Percentiles rank a stretch among this genome's conserved stretches.
These are phyloP conservation scores for Cynopterus brachyotis DNA, from an alignment of 2,113 vertebrate species.

Conservation along the genomic window DNA sequence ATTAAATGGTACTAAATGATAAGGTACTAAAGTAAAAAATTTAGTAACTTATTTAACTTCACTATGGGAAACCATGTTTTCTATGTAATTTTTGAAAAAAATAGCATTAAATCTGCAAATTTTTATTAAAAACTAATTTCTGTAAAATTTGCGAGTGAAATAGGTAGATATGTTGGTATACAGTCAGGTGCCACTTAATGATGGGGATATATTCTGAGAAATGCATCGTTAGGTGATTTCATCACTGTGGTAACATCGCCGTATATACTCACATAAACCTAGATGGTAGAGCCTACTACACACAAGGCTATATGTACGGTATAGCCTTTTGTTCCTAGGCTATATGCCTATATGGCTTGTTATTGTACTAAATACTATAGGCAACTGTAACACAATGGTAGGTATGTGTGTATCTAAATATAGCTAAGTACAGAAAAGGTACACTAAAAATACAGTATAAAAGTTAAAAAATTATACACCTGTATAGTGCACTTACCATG, in stretches of 20 bases:
- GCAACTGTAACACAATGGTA: background rate
- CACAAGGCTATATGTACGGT: background rate
- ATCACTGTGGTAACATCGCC: background rate
- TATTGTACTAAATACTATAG: background rate
- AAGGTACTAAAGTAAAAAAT: background rate
- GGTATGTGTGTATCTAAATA: background rate
- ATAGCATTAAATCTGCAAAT: constrained; percentile 18
- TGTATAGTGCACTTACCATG: background rate
- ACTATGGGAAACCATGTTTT: constrained; percentile 5
- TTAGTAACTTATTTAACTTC: constrained; percentile 42
- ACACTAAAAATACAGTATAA: background rate
- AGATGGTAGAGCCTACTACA: background rate
- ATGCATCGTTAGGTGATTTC: background rate
- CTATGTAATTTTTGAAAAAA: constrained; percentile 27
- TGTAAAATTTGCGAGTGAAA: constrained; percentile 1
- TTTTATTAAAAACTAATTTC: constrained; percentile 13
- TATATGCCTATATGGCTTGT: background rate
- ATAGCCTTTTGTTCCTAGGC: background rate
- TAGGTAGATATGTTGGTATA: background rate
- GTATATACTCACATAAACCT: background rate
- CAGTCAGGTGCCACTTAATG: background rate
- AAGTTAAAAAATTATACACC: background rate
- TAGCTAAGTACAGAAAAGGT: background rate
- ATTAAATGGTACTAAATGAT: background rate
- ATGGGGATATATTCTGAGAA: background rate